Evolutionary conservation across 1,140 invertebrate species (phyloP).

Genomic region (Pseudomyrmex pallidus): DNA sequence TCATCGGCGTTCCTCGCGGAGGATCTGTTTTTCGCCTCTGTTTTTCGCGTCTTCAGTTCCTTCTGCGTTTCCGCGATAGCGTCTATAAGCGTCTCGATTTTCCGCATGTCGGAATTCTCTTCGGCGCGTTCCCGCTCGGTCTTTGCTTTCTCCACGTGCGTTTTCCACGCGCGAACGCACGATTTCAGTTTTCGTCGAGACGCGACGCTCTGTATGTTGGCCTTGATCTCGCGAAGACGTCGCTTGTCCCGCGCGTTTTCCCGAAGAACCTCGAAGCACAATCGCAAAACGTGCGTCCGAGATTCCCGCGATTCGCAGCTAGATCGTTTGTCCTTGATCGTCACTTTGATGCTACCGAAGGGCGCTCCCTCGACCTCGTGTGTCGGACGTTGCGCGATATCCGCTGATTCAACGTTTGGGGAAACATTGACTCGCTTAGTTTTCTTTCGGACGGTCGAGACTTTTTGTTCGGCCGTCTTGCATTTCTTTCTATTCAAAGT

Average conservation of each 20-base stretch:
- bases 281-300: constrained; percentile 64
- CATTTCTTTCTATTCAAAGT: not conserved
- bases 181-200: constrained; percentile 52
- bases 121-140: constrained; percentile 31
- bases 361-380: constrained; percentile 2
- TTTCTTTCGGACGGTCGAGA: not conserved
- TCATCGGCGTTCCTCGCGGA: not conserved
- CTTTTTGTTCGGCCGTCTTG: not conserved
- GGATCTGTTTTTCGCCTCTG: constrained; percentile 44
- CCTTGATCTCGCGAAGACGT: constrained; percentile 70
- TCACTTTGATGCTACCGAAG: constrained; percentile 78
- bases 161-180: constrained; percentile 75
- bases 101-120: constrained; percentile 74
- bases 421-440: constrained; percentile 11
- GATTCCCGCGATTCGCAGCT: constrained; percentile 61
- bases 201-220: constrained; percentile 66
- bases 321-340: constrained; percentile 79
- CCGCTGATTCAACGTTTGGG: not conserved
- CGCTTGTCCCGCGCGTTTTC: constrained; percentile 63
- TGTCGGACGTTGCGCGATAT: not conserved
- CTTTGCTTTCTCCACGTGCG: constrained; percentile 31
- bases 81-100: constrained; percentile 80
- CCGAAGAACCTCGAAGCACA: constrained; percentile 68
- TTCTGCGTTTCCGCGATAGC: constrained; percentile 78
- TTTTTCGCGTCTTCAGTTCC: constrained; percentile 62